Conservation (phyloP, 2,888 invertebrate genomes). For the Campopleginae sp. region DNA sequence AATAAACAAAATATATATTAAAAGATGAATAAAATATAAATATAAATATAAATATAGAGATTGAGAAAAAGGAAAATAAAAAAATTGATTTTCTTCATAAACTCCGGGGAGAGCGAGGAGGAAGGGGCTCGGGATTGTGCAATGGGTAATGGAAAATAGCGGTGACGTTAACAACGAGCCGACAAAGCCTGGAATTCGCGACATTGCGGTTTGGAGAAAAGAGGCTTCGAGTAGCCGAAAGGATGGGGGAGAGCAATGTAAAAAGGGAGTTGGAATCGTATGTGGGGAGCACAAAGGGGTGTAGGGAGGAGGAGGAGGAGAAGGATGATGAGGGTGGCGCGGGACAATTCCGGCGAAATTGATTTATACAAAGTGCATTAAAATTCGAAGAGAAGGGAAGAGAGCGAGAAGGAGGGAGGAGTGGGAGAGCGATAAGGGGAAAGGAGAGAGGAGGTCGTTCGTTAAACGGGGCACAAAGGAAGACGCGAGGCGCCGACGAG, state of each 20-base stretch:
- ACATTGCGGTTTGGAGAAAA: constrained; percentile 17
- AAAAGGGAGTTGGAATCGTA: constrained; percentile 49
- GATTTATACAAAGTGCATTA: constrained; percentile 74
- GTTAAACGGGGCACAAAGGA: constrained; percentile 71
- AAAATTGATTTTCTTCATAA: not conserved
- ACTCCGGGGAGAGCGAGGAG: not conserved
- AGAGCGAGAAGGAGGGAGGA: not conserved
- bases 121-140: not conserved
- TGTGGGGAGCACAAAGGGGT: constrained; percentile 14
- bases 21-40: no score
- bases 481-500: constrained; percentile 32
- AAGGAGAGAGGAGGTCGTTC: constrained; percentile 40
- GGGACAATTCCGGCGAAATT: constrained; percentile 69
- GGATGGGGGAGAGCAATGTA: constrained; percentile 1
- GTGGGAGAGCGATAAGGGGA: not conserved
- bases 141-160: constrained; percentile 53
- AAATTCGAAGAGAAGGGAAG: constrained; percentile 68
- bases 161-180: constrained; percentile 34
- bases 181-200: constrained; percentile 42
- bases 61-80: not conserved
- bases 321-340: constrained; percentile 36
- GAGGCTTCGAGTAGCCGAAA: not conserved
- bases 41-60: no score
- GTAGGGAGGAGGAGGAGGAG: constrained; percentile 20
- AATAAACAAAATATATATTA: no score